Evolutionary conservation across 2,888 invertebrate species (phyloP), one percentile per base, ranked within the genome.

Genomic region (Leptopilina syphax): DNA sequence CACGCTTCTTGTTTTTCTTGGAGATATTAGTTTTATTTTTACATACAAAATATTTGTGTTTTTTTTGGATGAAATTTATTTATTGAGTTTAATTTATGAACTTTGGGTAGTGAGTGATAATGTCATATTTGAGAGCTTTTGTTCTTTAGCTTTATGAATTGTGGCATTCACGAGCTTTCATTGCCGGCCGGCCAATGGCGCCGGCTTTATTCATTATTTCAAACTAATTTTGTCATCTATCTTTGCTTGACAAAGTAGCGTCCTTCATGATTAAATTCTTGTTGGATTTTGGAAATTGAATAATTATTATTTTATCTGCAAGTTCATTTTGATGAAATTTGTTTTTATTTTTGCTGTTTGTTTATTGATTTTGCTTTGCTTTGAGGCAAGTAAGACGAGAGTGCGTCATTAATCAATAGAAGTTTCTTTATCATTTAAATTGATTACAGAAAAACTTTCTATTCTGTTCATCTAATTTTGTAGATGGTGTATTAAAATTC

Each of bases 181-280:
- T 86, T 83, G 87, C 90, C 90, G 89, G 89, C 89, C 89, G 90
- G 90, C 86, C 86, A 85, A 86, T 89, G 88, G 86, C 89, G 89
- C 86, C 86, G 83, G 84, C 65, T 73, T 73, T 73, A 57, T 54
- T 79, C 60, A 44, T 77, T 70, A 60, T 77, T 63, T 77, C n/a
- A 67, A 34, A n/a, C 76, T 47, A 18, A 47, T 65, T 18, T 68
- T 10, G 18, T 77, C 66, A 34, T 79, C 41, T 44, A 44, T 66
- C 24, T 47, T 78, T 47, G 77, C 68, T 41, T 41, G 13, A 57
- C 54, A 73, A 34, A 8, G 73, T 54, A 73, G 73, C 73, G 73
- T 34, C 54, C 41, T 68, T 85, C 79, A 84, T 79, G 79, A 82
- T 73, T 73, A 65, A 63, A 50, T 44, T 77, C 27, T 13, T 47